Conservation (phyloP, 2,888 invertebrate genomes). For the Tanytarsus gracilentus region DNA sequence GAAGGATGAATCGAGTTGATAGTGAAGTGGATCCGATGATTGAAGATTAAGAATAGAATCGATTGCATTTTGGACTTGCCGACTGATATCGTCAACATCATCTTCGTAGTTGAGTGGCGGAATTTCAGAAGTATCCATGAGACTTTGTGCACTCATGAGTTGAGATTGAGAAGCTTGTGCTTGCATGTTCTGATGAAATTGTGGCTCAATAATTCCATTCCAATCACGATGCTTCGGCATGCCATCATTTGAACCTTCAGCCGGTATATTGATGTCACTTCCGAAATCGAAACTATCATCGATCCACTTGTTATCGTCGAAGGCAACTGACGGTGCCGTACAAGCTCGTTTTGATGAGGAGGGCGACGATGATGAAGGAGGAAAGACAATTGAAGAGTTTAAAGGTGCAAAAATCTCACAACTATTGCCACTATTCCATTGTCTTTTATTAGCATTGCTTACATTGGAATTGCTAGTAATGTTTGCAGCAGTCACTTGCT, state of each 20-base stretch:
- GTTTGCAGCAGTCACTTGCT: slow-evolving; percentile 7
- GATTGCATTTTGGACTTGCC: slow-evolving; percentile 71
- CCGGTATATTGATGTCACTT: slow-evolving; percentile 1
- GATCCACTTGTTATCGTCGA: slow-evolving; percentile 24
- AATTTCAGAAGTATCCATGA: slow-evolving; percentile 12
- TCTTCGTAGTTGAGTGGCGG: slow-evolving; percentile 19
- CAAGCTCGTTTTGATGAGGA: slow-evolving; percentile 31
- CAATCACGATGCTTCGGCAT: slow-evolving; percentile 31
- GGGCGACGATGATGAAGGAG: slow-evolving; percentile 30
- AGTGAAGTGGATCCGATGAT: slow-evolving; percentile 43
- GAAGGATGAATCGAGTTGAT: slow-evolving; percentile 35
- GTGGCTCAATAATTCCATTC: slow-evolving; percentile 30
- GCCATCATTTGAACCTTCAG: slow-evolving; percentile 26
- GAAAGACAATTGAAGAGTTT: slow-evolving; percentile 30
- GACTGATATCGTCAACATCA: slow-evolving; percentile 56
- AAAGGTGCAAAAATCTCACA: slow-evolving; percentile 32
- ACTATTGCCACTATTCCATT: slow-evolving; percentile 30
- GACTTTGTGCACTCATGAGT: neutral
- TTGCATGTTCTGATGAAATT: neutral
- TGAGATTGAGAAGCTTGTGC: neutral
- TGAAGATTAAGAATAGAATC: slow-evolving; percentile 69
- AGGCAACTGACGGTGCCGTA: slow-evolving; percentile 28
- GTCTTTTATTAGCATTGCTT: slow-evolving; percentile 30
- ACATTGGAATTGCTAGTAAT: neutral
- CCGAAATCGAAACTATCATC: slow-evolving; percentile 30